Evolutionary conservation across 2,888 invertebrate species (phyloP).

Genomic region (Ophioninae sp.): DNA sequence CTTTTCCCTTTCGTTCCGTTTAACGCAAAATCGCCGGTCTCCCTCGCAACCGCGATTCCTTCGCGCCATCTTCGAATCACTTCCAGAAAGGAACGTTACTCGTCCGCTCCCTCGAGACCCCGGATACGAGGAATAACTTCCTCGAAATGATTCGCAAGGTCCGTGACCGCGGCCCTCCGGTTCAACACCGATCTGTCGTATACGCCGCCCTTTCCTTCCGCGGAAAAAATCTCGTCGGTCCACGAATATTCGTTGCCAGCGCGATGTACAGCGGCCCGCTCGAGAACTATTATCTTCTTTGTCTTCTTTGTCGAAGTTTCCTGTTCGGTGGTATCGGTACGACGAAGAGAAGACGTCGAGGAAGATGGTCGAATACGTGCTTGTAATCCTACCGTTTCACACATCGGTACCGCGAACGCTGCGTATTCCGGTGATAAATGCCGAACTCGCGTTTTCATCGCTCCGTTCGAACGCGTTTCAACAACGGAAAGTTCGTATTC

Average conservation of each 20-base stretch:
- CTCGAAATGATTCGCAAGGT: constrained; percentile 56
- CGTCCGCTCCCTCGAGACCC: constrained; percentile 63
- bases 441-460: no score
- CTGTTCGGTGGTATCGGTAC: no score
- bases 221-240: constrained; percentile 29
- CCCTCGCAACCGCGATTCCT: constrained; percentile 21
- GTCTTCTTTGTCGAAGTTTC: neutral
- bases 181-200: constrained; percentile 14
- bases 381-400: no score
- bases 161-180: constrained; percentile 29
- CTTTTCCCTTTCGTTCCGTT: constrained; percentile 35
- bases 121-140: constrained; percentile 66
- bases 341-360: no score
- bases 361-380: no score
- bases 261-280: no score
- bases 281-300: no score
- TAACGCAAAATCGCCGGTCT: constrained; percentile 12
- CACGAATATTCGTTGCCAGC: constrained; percentile 5
- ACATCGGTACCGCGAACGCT: no score
- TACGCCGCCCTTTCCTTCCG: constrained; percentile 31
- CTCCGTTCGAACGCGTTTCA: no score
- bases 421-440: no score
- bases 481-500: no score
- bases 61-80: constrained; percentile 49
- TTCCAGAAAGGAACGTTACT: constrained; percentile 63